These are phyloP conservation scores for Xiphydria camelus DNA, from an alignment of 2,888 invertebrate species.

Conservation along the genomic window DNA sequence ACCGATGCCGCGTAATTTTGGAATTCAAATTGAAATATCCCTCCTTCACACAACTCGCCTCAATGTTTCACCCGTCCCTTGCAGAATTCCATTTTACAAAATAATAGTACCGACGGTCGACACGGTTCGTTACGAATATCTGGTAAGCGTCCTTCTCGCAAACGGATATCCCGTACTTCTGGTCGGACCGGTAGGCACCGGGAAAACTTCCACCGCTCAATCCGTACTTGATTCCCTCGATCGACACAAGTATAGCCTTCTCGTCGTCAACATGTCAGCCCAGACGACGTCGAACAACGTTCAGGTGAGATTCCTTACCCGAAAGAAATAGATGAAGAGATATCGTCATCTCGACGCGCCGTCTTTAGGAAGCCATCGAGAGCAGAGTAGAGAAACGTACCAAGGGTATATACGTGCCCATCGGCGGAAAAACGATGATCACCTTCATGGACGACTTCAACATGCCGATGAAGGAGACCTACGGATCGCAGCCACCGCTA, in stretches of 20 bases:
- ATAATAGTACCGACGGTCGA: slow-evolving; percentile 88
- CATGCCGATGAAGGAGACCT: slow-evolving; percentile 87
- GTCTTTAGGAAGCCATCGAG: slow-evolving; percentile 77
- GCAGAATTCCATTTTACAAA: slow-evolving; percentile 77
- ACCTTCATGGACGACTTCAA: slow-evolving; percentile 91
- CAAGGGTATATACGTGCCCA: slow-evolving; percentile 80
- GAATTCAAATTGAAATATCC: too few species aligned
- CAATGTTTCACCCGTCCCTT: too few species aligned
- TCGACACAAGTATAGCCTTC: slow-evolving; percentile 63
- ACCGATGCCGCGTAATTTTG: too few species aligned
- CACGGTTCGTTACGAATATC: slow-evolving; percentile 79
- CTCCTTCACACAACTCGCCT: too few species aligned
- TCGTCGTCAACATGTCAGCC: slow-evolving; percentile 86
- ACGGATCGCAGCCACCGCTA: slow-evolving; percentile 87
- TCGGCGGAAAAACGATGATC: slow-evolving; percentile 81
- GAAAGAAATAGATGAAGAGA: too few species aligned
- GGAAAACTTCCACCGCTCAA: slow-evolving; percentile 80
- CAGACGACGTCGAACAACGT: slow-evolving; percentile 84
- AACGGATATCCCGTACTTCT: slow-evolving; percentile 74
- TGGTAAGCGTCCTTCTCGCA: slow-evolving; percentile 69
- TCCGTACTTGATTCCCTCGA: slow-evolving; percentile 63
- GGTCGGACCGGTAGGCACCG: slow-evolving; percentile 86
- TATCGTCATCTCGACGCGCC: too few species aligned
- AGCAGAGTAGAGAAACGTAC: slow-evolving; percentile 86
- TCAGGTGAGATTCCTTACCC: slow-evolving; percentile 37